Base-by-base conservation (phyloP, 2,797 vertebrate species). In the Valencia hispanica region DNA sequence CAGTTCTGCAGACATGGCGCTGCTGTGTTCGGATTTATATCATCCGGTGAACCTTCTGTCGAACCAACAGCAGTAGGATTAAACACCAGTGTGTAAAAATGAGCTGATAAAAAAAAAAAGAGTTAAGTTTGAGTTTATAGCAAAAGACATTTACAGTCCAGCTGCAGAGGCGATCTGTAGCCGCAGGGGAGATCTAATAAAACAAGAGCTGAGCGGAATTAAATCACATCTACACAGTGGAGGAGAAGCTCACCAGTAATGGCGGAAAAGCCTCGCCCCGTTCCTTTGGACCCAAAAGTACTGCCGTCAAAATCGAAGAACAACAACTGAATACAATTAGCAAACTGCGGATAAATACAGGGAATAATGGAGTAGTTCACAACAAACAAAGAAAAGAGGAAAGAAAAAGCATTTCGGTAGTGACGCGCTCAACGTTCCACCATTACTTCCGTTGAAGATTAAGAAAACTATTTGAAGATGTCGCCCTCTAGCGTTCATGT, bases 1-100 rank as follows among this genome's bases (percentile, higher is more conserved):
- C 91, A 98, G 79, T 18, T 97, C 97, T 9, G 94, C 93, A 80
- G 97, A 96, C 98, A 99, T 99, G 48, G 36, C 84, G 70, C 79
- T 47, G 77, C 32, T 77, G 53, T 65, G 50, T 36, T 61, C 57
- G 63, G 32, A 57, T 22, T 22, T 68, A 15, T 27, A 45, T 45
- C 70, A 17, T 61, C 80, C 59, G 15, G 17, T 8, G 68, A 53
- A 41, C 50, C 32, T 8, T 32, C 63, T 75, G 69, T 27, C 41
- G n/a, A 74, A 71, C 76, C 36, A 68, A 68, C 18, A 61, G 6
- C 27, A 69, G 45, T 0, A 34, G 1, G 4, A 9, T 39, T 22
- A 39, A n/a, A 12, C 12, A 65, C n/a, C 20, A 36, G 7, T n/a
- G n/a, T 69, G 8, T 55, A 27, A 11, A 55, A 45, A 32, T 25